phyloP scores from a whole-genome alignment of 1,140 invertebrate genomes.

The Diorhabda sublineata region DNA sequence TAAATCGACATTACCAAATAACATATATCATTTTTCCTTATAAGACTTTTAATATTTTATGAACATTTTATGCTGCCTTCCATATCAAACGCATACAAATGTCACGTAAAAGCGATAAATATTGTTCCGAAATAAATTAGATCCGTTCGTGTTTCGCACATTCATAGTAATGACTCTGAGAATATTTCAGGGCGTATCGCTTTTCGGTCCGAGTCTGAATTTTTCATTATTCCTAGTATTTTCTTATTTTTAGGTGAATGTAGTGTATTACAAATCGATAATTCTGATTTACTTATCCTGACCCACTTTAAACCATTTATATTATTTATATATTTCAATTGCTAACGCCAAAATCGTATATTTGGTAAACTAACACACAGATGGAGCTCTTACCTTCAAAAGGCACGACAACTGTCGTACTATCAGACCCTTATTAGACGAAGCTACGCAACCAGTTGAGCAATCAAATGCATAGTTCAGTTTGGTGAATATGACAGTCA shows the following conservation, averaged over 20 bases:
- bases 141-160: slow-evolving; percentile 17
- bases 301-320: background rate
- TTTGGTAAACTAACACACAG: too few relatives aligned
- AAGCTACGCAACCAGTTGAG: too few relatives aligned
- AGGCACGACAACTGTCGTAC: too few relatives aligned
- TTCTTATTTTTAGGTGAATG: background rate
- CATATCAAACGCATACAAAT: slow-evolving; percentile 18
- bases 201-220: background rate
- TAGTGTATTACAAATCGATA: background rate
- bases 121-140: slow-evolving; percentile 16
- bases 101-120: slow-evolving; percentile 21
- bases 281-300: background rate
- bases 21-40: slow-evolving; percentile 14
- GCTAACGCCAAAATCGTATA: too few relatives aligned
- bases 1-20: background rate
- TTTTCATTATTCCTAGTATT: background rate
- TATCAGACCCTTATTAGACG: too few relatives aligned
- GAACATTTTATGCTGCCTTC: slow-evolving; percentile 18
- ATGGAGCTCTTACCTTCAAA: too few relatives aligned
- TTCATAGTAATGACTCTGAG: slow-evolving; percentile 15
- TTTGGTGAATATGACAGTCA: too few relatives aligned
- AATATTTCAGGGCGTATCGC: slow-evolving; percentile 13
- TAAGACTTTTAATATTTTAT: slow-evolving; percentile 20
- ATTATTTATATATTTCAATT: too few relatives aligned
- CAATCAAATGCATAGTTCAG: too few relatives aligned